Evolutionary conservation across 2,888 invertebrate species (phyloP).

Genomic region (Cheiracanthium punctorium): DNA sequence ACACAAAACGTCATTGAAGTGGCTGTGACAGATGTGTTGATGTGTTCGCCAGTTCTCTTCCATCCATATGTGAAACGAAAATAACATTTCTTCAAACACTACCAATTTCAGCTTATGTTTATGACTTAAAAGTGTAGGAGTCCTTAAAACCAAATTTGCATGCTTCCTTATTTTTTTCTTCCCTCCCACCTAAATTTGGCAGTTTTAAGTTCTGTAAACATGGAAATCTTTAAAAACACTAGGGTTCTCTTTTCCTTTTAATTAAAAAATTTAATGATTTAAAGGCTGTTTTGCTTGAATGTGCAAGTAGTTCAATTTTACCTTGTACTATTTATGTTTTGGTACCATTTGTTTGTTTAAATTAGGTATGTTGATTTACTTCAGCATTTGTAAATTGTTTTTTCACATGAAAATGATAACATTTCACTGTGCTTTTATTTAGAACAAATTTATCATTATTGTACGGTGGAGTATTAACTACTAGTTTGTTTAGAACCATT

Average conservation of each 20-base stretch:
- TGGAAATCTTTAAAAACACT: neutral
- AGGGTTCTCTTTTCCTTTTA: neutral
- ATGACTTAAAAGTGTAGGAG: neutral
- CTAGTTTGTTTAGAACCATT: too few relatives aligned
- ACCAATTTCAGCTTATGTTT: neutral
- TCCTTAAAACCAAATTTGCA: neutral
- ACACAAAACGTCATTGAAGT: conserved; percentile 40
- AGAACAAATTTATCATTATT: too few relatives aligned
- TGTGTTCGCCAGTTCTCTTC: neutral
- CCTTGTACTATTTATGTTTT: too few relatives aligned
- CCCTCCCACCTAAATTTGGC: conserved; percentile 26
- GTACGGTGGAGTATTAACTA: too few relatives aligned
- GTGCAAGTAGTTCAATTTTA: conserved; percentile 2
- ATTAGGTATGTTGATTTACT: too few relatives aligned
- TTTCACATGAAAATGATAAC: too few relatives aligned
- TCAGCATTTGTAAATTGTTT: too few relatives aligned
- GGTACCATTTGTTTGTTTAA: too few relatives aligned
- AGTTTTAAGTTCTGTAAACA: conserved; percentile 4
- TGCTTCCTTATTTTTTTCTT: neutral
- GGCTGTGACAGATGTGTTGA: conserved; percentile 9
- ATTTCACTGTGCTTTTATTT: too few relatives aligned
- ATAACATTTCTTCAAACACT: neutral
- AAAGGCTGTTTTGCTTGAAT: conserved; percentile 58
- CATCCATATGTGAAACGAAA: neutral
- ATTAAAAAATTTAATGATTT: conserved; percentile 9